phyloP scores from a whole-genome alignment of 2,113 vertebrate species.

The Notarius quadriscutis region DNA sequence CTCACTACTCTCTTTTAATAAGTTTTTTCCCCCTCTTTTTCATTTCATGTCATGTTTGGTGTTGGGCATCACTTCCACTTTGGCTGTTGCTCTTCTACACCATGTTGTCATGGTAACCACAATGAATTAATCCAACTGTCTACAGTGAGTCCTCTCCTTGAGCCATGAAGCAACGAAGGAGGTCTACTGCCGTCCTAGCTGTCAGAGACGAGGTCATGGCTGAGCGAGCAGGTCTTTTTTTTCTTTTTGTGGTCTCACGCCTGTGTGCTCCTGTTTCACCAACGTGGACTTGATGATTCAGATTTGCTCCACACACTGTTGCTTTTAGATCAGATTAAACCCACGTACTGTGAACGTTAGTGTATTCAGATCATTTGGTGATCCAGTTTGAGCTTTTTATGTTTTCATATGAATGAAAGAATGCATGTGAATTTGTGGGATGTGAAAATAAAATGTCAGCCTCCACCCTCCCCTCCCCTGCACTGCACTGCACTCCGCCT shows the following conservation, averaged over 20 bases:
- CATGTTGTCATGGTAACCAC: constrained; percentile 32
- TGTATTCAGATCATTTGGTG: background rate
- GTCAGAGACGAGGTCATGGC: background rate
- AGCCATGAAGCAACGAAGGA: background rate
- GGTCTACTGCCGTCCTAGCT: background rate
- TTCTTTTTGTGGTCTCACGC: background rate
- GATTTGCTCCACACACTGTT: background rate
- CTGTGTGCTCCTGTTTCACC: background rate
- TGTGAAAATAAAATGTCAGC: constrained; percentile 1
- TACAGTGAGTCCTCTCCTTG: background rate
- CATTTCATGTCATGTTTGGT: background rate
- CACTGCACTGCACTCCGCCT: background rate
- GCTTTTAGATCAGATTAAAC: background rate
- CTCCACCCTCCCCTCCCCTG: background rate
- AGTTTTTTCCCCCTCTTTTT: background rate
- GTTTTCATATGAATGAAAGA: background rate
- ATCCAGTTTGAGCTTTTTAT: background rate
- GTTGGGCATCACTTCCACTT: constrained; percentile 2
- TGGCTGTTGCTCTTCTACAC: background rate
- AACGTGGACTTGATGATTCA: background rate
- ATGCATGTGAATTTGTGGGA: background rate
- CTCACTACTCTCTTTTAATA: background rate
- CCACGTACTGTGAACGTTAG: background rate
- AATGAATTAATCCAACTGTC: constrained; percentile 2
- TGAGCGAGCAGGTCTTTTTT: background rate